A percentile compares a stretch with the other conserved stretches of the same genome.
Conservation (phyloP, 2,113 vertebrate genomes). For the Ciconia maguari region DNA sequence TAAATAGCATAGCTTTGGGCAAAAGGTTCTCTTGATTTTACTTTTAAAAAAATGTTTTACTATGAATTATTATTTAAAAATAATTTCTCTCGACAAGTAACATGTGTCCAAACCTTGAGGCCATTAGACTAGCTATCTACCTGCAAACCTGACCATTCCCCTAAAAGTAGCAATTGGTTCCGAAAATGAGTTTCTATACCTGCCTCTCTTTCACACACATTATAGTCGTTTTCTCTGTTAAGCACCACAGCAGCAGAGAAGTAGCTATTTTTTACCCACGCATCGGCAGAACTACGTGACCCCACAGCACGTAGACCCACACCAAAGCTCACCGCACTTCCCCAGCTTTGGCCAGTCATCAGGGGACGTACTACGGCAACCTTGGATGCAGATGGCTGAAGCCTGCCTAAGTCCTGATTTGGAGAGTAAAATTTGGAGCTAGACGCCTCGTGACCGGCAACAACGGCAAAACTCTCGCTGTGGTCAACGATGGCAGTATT, state of each 20-base stretch:
- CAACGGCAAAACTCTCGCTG: neutral
- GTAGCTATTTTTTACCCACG: neutral
- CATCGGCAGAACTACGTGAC: neutral
- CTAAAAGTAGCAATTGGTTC: neutral
- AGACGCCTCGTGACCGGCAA: neutral
- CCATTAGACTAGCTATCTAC: neutral
- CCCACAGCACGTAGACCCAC: neutral
- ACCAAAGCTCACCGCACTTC: neutral
- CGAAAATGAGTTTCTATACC: neutral
- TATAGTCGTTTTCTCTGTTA: neutral
- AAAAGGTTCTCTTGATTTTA: neutral
- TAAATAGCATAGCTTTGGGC: neutral
- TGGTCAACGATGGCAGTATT: neutral
- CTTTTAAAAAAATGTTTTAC: neutral
- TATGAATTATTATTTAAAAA: neutral
- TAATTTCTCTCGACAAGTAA: neutral
- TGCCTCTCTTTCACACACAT: neutral
- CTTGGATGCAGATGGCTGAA: neutral
- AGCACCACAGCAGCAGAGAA: neutral
- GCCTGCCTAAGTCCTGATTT: neutral
- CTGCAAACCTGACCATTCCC: neutral
- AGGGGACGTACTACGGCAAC: rapidly evolving
- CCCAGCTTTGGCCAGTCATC: neutral
- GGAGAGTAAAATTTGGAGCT: neutral
- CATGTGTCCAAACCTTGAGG: neutral